A percentile compares a stretch with the other conserved stretches of the same genome.
phyloP scores from a whole-genome alignment of 2,797 vertebrate species.

The Lateolabrax maculatus region DNA sequence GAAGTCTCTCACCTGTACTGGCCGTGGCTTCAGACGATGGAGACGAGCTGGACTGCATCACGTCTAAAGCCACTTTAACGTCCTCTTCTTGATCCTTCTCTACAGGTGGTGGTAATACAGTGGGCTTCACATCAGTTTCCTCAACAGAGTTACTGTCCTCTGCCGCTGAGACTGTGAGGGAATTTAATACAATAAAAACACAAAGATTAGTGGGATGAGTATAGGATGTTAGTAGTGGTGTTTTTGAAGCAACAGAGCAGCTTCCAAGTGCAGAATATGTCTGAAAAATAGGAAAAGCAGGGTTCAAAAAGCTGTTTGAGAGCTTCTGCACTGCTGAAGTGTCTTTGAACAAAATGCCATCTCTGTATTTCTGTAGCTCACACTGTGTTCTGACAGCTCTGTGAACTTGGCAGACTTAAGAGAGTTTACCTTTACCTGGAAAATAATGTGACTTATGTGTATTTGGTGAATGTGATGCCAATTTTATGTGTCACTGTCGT shows the following conservation, averaged over 20 bases:
- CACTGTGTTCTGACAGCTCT: neutral
- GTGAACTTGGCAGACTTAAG: neutral
- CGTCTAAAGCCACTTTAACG: constrained; percentile 33
- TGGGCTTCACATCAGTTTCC: constrained; percentile 65
- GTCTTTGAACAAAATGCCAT: neutral
- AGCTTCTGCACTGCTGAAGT: neutral
- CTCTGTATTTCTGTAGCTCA: neutral
- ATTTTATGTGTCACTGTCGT: too few species aligned
- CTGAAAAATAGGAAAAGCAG: neutral
- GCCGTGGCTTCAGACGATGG: constrained; percentile 33
- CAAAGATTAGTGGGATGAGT: neutral
- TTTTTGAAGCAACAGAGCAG: neutral
- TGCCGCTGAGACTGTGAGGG: neutral
- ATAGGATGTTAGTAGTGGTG: neutral
- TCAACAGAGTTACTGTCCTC: constrained; percentile 32
- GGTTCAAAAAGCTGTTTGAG: neutral
- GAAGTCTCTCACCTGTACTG: constrained; percentile 47
- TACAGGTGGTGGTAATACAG: neutral
- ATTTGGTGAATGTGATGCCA: too few species aligned
- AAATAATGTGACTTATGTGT: neutral
- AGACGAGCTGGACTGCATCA: constrained; percentile 40
- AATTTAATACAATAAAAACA: neutral
- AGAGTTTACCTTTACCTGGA: neutral
- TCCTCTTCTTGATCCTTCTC: constrained; percentile 41
- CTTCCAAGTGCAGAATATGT: neutral